Base-by-base conservation (phyloP, 2,888 invertebrate genomes). In the Oligia fasciuncula region DNA sequence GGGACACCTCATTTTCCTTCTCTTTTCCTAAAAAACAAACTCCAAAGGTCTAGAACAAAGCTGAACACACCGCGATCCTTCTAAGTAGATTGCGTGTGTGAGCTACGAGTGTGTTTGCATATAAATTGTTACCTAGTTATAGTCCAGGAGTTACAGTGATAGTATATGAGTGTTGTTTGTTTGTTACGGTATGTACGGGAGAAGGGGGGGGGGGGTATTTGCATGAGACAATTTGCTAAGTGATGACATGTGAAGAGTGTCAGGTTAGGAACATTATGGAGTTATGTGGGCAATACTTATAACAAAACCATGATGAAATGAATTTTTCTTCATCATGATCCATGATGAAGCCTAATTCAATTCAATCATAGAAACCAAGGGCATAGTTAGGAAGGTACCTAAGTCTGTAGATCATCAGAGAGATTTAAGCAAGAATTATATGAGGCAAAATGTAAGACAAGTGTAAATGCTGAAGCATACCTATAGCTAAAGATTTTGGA, bases 181-280 rank as follows among this genome's bases (percentile, higher is more conserved):
- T 81, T 73, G 81, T 83, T 54, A 76, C 69, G 65, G 76, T 71
- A 68, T 54, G 49, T 63, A 67, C 69, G 63, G 72, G 74, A 71
- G 72, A 67, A 49, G 71, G 62, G 71, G 60, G 66, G 60, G 57
- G 5, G 0, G 43, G 67, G 81, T 85, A 91, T 92, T 90, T 91
- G 90, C 92, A 91, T 92, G 89, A 90, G 81, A 89, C 86, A 91
- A 91, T 91, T 88, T 87, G 83, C 88, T 90, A 90, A 91, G 90
- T 91, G 91, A 88, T 83, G 85, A 81, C 76, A 76, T 80, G 81
- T 80, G 81, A 85, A 79, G 66, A 72, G 67, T 79, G 83, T 73
- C 68, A 67, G 72, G 49, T 62, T 67, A 3, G 8, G 43, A 65
- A 49, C 23, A 29, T 43, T 68, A 23, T 40, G 11, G 14, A 49